These are phyloP conservation scores for Lasioglossum baleicum DNA, from an alignment of 1,140 invertebrate species.

Conservation along the genomic window DNA sequence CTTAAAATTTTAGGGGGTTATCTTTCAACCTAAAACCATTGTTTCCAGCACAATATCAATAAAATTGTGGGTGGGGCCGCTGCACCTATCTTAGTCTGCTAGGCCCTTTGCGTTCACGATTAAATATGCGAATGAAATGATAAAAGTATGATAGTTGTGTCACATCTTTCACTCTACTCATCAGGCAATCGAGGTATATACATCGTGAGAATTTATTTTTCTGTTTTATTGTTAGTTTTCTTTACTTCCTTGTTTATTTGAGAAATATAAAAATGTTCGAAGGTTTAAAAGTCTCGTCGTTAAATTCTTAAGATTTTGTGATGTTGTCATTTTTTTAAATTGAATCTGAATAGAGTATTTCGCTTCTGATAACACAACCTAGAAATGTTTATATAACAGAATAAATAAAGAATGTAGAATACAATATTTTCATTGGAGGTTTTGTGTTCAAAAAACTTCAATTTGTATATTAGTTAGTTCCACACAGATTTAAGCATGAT, in stretches of 20 bases:
- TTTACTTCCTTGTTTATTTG: neutral
- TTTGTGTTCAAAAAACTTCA: neutral
- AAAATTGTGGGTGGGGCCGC: too few species aligned
- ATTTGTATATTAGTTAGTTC: too few species aligned
- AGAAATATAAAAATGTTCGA: conserved; percentile 22
- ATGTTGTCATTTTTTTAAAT: neutral
- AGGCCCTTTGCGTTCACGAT: neutral
- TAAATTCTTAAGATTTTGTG: neutral
- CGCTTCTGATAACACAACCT: neutral
- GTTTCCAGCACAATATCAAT: too few species aligned
- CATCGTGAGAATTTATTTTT: conserved; percentile 13
- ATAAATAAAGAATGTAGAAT: neutral
- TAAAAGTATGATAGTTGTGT: conserved; percentile 3
- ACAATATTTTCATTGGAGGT: neutral
- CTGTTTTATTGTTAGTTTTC: neutral
- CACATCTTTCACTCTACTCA: neutral
- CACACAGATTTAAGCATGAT: too few species aligned
- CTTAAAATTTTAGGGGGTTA: too few species aligned
- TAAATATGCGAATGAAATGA: conserved; percentile 14
- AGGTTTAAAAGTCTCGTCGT: neutral
- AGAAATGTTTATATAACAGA: neutral
- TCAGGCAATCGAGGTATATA: conserved; percentile 31
- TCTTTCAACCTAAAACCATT: too few species aligned
- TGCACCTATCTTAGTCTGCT: too few species aligned
- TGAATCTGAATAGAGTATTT: neutral